phyloP scores from a whole-genome alignment of 2,797 vertebrate genomes.

The Galaxias olidus region DNA sequence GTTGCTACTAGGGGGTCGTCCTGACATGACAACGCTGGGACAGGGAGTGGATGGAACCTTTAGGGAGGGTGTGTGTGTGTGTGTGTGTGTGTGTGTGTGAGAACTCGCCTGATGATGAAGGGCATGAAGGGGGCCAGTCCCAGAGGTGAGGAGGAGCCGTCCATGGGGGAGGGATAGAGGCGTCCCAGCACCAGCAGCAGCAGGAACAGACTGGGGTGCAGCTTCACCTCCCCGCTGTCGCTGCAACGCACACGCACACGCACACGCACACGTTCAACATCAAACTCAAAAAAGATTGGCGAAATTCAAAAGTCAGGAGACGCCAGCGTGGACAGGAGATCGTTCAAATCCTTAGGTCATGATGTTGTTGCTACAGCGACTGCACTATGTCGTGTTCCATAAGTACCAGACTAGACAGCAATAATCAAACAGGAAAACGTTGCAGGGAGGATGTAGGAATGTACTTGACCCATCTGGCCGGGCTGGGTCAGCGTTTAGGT shows the following conservation, averaged over 20 bases:
- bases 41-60: too few relatives aligned
- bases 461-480: conserved; percentile 2
- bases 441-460: not conserved
- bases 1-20: too few relatives aligned
- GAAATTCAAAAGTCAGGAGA: too few relatives aligned
- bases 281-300: not conserved
- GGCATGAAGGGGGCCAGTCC: conserved; percentile 87
- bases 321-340: too few relatives aligned
- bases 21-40: not conserved
- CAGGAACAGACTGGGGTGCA: conserved; percentile 89
- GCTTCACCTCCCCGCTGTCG: conserved; percentile 78
- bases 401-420: too few relatives aligned
- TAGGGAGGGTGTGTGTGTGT: conserved; percentile 3
- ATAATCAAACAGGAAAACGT: too few relatives aligned
- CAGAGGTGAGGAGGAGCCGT: conserved; percentile 85
- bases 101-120: conserved; percentile 87
- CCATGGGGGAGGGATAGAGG: conserved; percentile 96
- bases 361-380: too few relatives aligned
- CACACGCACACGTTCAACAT: conserved; percentile 8
- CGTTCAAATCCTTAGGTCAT: too few relatives aligned
- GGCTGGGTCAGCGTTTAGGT: conserved; percentile 1
- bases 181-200: conserved; percentile 90
- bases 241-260: conserved; percentile 52
- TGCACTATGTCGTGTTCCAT: too few relatives aligned
- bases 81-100: not conserved